phyloP scores from a whole-genome alignment of 2,888 invertebrate genomes.

The Drosophila anomelani region DNA sequence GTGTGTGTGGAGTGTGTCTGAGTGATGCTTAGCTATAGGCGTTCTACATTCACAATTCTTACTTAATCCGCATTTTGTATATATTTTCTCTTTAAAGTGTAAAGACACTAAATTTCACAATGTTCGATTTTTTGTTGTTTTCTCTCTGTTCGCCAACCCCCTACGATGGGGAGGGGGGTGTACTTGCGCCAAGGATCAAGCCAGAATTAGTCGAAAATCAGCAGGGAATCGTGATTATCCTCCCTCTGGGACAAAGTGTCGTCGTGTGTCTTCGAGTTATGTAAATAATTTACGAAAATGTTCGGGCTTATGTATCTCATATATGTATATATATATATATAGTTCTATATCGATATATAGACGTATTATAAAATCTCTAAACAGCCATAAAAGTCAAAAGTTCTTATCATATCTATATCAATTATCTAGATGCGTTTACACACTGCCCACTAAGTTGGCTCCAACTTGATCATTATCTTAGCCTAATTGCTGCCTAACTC shows the following conservation, averaged over 20 bases:
- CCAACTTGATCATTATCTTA: conserved; percentile 34
- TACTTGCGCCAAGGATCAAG: conserved; percentile 27
- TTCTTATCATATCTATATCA: conserved; percentile 66
- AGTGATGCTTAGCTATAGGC: conserved; percentile 56
- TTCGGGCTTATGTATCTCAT: conserved; percentile 32
- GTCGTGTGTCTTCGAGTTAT: conserved; percentile 31
- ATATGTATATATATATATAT: conserved; percentile 29
- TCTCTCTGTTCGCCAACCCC: conserved; percentile 46
- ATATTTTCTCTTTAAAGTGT: conserved; percentile 74
- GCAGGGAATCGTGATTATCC: background rate
- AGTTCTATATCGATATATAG: conserved; percentile 49
- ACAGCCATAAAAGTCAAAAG: conserved; percentile 83
- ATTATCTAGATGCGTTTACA: conserved; percentile 69
- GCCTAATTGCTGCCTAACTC: conserved; percentile 35
- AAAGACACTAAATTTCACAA: conserved; percentile 83
- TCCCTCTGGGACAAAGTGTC: conserved; percentile 9
- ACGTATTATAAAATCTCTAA: conserved; percentile 78
- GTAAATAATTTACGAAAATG: conserved; percentile 56
- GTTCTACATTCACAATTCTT: conserved; percentile 62
- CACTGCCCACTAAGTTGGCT: conserved; percentile 39
- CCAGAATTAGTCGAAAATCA: conserved; percentile 41
- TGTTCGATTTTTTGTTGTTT: conserved; percentile 70
- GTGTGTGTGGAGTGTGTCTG: conserved; percentile 36
- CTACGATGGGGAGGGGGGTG: conserved; percentile 8
- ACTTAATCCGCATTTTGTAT: conserved; percentile 48